Conservation (phyloP, 2,888 invertebrate species). For the Antitype chi region DNA sequence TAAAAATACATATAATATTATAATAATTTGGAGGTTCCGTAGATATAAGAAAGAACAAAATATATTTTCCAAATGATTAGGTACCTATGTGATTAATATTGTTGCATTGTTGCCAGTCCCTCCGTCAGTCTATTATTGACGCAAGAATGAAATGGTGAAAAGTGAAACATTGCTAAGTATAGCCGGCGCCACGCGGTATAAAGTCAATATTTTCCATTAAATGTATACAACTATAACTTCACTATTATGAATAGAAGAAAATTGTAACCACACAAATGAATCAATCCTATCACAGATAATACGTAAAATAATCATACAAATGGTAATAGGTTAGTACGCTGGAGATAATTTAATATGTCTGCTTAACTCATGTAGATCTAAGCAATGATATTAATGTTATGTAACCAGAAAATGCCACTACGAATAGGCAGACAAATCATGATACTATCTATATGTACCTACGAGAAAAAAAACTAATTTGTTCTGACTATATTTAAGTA, state of each 20-base stretch:
- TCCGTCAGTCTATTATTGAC: slow-evolving; percentile 30
- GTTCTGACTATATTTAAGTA: slow-evolving; percentile 7
- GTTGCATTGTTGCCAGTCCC: slow-evolving; percentile 2
- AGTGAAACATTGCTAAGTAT: slow-evolving; percentile 33
- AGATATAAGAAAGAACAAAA: slow-evolving; percentile 29
- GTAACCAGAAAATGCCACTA: slow-evolving; percentile 5
- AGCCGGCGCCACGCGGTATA: slow-evolving; percentile 7
- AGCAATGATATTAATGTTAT: neutral
- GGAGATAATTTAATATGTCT: neutral
- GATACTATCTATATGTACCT: neutral
- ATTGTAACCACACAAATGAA: slow-evolving; percentile 25
- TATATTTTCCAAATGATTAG: slow-evolving; percentile 1
- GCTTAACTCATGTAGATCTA: neutral
- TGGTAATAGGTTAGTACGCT: neutral
- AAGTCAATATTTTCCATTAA: slow-evolving; percentile 2
- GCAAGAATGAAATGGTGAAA: slow-evolving; percentile 12
- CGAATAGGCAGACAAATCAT: neutral
- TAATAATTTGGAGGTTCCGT: slow-evolving; percentile 58
- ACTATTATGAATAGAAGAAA: slow-evolving; percentile 31
- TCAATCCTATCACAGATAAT: neutral
- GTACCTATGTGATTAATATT: neutral
- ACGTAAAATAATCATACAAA: neutral
- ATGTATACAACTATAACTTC: neutral
- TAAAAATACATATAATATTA: slow-evolving; percentile 68
- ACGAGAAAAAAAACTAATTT: slow-evolving; percentile 2